phyloP scores from a whole-genome alignment of 2,113 vertebrate genomes.

The Corythoichthys haematopterus region DNA sequence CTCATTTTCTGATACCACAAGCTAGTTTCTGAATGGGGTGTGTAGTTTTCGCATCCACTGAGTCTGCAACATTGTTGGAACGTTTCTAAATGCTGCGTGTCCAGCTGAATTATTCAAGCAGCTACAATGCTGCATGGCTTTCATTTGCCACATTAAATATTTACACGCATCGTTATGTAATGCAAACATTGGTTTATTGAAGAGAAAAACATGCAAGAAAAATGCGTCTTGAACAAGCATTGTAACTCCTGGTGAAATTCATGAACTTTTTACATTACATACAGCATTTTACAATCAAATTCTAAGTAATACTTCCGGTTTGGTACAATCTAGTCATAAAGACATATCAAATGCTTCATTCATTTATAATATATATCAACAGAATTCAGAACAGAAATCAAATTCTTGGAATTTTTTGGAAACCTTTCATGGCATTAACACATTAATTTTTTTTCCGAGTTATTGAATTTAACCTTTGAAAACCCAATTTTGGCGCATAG shows the following conservation, averaged over 20 bases:
- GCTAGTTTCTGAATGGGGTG: neutral
- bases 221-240: conserved; percentile 16
- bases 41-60: neutral
- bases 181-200: conserved; percentile 22
- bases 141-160: conserved; percentile 29
- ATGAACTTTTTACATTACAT: neutral
- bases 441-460: neutral
- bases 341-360: neutral
- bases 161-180: conserved; percentile 24
- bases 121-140: conserved; percentile 12
- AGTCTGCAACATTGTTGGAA: conserved; percentile 7
- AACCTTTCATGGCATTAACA: neutral
- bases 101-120: conserved; percentile 13
- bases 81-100: conserved; percentile 4
- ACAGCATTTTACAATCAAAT: conserved; percentile 3
- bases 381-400: neutral
- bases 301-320: neutral
- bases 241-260: neutral
- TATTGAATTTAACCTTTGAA: no score
- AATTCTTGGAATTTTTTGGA: neutral
- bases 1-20: neutral
- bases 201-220: neutral
- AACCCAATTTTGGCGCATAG: no score
- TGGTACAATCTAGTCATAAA: neutral
- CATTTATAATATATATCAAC: neutral